phyloP scores from a whole-genome alignment of 2,113 vertebrate genomes.

The Ornithorhynchus anatinus region DNA sequence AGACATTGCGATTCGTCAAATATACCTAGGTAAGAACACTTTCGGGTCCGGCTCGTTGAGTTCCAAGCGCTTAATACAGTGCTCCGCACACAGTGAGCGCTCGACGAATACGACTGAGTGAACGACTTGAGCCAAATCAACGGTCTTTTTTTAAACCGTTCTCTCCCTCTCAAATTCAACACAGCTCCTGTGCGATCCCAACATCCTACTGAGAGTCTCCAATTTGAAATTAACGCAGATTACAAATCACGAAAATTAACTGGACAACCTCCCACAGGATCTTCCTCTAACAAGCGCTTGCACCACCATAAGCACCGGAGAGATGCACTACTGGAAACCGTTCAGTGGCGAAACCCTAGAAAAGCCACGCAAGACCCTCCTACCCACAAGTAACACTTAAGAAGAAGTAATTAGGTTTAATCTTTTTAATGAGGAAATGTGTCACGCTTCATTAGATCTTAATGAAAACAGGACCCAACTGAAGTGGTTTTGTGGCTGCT shows the following conservation, averaged over 20 bases:
- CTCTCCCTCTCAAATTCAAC: not conserved
- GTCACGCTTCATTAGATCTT: not conserved
- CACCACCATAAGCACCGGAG: not conserved
- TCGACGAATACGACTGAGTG: no score
- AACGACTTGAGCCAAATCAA: no score
- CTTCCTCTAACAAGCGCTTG: no score
- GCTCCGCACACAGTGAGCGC: no score
- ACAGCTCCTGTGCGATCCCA: not conserved
- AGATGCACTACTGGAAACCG: not conserved
- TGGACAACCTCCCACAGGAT: not conserved
- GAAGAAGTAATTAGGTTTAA: not conserved
- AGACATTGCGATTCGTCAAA: not conserved
- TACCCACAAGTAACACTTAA: not conserved
- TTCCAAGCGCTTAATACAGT: no score
- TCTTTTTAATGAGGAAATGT: not conserved
- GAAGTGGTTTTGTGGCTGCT: not conserved
- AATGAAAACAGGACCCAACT: not conserved
- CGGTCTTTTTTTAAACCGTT: no score
- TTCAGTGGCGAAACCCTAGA: constrained; percentile 16
- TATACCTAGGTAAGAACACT: not conserved
- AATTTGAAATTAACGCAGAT: not conserved
- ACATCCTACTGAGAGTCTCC: not conserved
- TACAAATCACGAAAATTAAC: not conserved
- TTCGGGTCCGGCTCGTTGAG: no score
- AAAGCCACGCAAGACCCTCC: not conserved